Percentiles rank a stretch among this genome's conserved stretches.
Conservation (phyloP, 2,113 vertebrate species). For the Vicugna pacos region DNA sequence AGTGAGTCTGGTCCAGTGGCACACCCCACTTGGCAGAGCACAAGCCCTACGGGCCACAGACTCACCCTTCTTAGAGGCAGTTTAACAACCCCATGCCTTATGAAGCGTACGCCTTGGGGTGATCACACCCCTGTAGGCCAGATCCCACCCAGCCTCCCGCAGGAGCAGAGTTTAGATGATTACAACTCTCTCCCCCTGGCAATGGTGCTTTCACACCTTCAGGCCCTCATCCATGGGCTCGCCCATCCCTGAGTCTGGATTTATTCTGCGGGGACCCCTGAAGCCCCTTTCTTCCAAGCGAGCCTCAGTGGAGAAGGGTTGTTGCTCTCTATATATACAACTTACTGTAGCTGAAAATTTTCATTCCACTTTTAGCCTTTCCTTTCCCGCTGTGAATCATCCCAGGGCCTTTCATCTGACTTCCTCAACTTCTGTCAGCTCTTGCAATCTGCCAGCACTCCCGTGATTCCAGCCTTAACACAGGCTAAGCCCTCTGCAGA, state of each 20-base stretch:
- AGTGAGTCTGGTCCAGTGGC: not conserved
- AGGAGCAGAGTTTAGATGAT: not conserved
- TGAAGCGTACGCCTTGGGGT: not conserved
- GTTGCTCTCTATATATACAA: not conserved
- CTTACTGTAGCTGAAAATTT: not conserved
- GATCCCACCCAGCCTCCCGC: not conserved
- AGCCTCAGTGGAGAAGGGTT: not conserved
- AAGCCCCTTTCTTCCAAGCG: not conserved
- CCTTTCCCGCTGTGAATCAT: not conserved
- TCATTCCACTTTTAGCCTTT: not conserved
- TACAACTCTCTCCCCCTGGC: not conserved
- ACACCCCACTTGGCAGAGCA: not conserved
- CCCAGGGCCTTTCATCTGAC: not conserved
- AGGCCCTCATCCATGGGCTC: not conserved
- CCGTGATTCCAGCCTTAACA: not conserved
- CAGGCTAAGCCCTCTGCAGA: rapidly evolving
- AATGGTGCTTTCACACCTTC: not conserved
- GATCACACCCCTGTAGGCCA: no score
- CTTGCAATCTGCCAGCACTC: not conserved
- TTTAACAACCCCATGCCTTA: not conserved
- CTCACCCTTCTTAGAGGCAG: not conserved
- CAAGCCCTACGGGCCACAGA: not conserved
- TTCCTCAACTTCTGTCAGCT: not conserved
- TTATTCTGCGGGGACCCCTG: rapidly evolving
- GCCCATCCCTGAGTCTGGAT: not conserved